phyloP scores from a whole-genome alignment of 2,888 invertebrate genomes.

The Lycaena phlaeas region DNA sequence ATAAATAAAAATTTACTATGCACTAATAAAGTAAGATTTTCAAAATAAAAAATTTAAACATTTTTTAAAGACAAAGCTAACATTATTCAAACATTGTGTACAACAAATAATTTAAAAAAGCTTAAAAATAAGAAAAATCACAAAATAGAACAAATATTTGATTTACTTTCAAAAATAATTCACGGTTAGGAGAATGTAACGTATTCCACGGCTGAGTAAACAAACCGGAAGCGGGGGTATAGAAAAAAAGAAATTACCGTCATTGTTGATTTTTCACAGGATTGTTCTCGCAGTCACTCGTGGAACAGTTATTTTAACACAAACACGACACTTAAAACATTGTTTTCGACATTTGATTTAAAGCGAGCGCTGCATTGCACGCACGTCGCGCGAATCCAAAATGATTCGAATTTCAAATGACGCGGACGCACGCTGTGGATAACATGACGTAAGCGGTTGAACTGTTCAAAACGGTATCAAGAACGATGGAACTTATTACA shows the following conservation, averaged over 20 bases:
- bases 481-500: slow-evolving; percentile 4
- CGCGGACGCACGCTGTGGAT: slow-evolving; percentile 22
- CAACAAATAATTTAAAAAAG: too few relatives aligned
- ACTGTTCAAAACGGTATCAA: slow-evolving; percentile 11
- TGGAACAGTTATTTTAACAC: slow-evolving; percentile 11
- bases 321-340: slow-evolving; percentile 14
- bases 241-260: slow-evolving; percentile 27
- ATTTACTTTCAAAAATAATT: not conserved
- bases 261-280: slow-evolving; percentile 22
- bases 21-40: not conserved
- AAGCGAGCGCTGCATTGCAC: slow-evolving; percentile 8
- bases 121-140: too few relatives aligned
- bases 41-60: not conserved
- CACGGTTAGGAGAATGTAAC: not conserved
- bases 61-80: not conserved
- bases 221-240: slow-evolving; percentile 9
- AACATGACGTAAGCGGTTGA: slow-evolving; percentile 29
- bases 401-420: slow-evolving; percentile 29
- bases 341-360: slow-evolving; percentile 12
- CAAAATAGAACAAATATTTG: too few relatives aligned
- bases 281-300: slow-evolving; percentile 13
- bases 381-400: slow-evolving; percentile 15
- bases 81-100: too few relatives aligned
- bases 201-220: slow-evolving; percentile 14
- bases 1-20: too few relatives aligned